phyloP scores from a whole-genome alignment of 2,888 invertebrate genomes.

The Athetis lepigone region DNA sequence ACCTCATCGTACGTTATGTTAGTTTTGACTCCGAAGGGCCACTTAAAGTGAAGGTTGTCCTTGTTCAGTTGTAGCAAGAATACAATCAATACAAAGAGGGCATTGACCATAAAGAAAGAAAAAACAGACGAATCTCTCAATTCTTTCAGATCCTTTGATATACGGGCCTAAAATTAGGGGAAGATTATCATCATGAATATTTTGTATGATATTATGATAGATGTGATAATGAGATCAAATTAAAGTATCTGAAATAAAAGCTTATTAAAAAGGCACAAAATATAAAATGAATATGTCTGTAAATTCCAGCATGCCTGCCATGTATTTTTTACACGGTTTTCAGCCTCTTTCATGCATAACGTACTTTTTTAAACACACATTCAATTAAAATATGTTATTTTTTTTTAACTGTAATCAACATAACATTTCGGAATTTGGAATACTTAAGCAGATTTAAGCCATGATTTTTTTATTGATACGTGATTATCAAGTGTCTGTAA shows the following conservation, averaged over 20 bases:
- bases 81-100: slow-evolving; percentile 99
- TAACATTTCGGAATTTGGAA: neutral
- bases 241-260: slow-evolving; percentile 71
- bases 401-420: neutral
- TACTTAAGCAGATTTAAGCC: slow-evolving; percentile 24
- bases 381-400: neutral
- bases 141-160: slow-evolving; percentile 97
- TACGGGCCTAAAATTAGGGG: slow-evolving; percentile 95
- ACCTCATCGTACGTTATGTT: slow-evolving; percentile 97
- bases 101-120: slow-evolving; percentile 99
- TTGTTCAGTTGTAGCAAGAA: slow-evolving; percentile 99
- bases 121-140: slow-evolving; percentile 98
- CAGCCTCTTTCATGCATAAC: no score
- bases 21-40: slow-evolving; percentile 98
- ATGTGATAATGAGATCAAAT: slow-evolving; percentile 45
- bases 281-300: slow-evolving; percentile 1
- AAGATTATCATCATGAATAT: slow-evolving; percentile 72
- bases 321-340: neutral
- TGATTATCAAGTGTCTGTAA: slow-evolving; percentile 14
- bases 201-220: slow-evolving; percentile 48
- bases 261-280: slow-evolving; percentile 51
- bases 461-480: slow-evolving; percentile 19
- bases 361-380: neutral
- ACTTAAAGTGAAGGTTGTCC: slow-evolving; percentile 98
- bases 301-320: neutral